Base-by-base conservation (phyloP, 2,797 vertebrate genomes). In the Acridotheres tristis region DNA sequence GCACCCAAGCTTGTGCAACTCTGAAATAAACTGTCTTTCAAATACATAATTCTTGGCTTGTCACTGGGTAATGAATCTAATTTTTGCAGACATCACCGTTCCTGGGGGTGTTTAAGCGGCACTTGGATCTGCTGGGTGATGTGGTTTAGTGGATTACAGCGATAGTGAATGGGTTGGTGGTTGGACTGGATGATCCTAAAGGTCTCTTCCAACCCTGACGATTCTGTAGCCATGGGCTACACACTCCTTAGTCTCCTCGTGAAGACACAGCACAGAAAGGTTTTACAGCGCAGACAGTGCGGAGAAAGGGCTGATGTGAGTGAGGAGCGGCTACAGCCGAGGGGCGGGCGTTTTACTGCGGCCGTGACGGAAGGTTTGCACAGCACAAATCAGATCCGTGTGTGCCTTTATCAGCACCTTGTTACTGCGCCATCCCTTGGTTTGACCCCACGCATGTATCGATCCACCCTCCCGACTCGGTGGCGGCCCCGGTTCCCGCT, bases 381-480 rank as follows among this genome's bases (percentile, higher is more conserved):
- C 59, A 7, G 16, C 59, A 26, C 32, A 26, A 42, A 38, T 15
- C 48, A 40, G 10, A 62, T 1, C 34, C 34, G 11, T 3, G 1
- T 2, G 10, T 42, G 48, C 20, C 34, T 18, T 30, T 16, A 42
- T 14, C 42, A 16, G 34, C 48, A 26, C 13, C 17, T 4, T 1
- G 13, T 9, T 9, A 2, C 63, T 2, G 55, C 0, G 13, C 3
- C 22, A 5, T 18, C 13, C 8, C 30, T 7, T 0, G 20, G 3
- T 13, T 1, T 23, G 27, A 12, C 13, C 2, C 45, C 11, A 4
- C 3, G 6, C 3, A 2, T 0, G 21, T 1, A 3, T 1, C 20
- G 3, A 3, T 9, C 27, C 1, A 1, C 2, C 1, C 2, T 1
- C 8, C 5, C 16, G 20, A 1, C 13, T 1, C 42, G 6, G 11